These are phyloP conservation scores for Neomorphus geoffroyi DNA, from an alignment of 2,797 vertebrate genomes.

Conservation along the genomic window DNA sequence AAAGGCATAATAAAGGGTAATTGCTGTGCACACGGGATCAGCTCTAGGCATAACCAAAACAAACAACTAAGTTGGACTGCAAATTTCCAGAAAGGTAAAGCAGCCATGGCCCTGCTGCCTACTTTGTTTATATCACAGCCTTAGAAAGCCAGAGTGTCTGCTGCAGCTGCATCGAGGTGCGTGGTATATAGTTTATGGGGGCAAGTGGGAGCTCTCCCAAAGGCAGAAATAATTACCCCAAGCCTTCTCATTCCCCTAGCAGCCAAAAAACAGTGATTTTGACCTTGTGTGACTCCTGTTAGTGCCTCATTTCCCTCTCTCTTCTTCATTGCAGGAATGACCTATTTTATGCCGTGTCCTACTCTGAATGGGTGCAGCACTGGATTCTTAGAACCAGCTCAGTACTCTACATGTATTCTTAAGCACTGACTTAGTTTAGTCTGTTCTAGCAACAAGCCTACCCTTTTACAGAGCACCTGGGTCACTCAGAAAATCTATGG, in stretches of 20 bases:
- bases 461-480: background rate
- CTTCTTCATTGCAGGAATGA: background rate
- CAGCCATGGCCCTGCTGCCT: background rate
- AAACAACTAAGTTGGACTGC: conserved; percentile 22
- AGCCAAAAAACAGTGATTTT: background rate
- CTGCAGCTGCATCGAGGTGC: background rate
- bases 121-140: background rate
- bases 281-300: background rate
- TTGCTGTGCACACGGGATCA: conserved; percentile 25
- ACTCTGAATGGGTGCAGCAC: background rate
- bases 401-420: background rate
- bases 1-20: conserved; percentile 54
- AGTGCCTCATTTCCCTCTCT: background rate
- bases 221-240: background rate
- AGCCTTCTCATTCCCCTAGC: background rate
- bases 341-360: background rate
- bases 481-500: background rate
- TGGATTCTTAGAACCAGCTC: background rate
- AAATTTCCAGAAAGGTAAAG: conserved; percentile 40
- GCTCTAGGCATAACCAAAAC: conserved; percentile 60
- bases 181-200: background rate
- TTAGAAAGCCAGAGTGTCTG: background rate
- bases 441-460: background rate
- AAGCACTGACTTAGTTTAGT: background rate
- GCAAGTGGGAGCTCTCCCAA: background rate